Evolutionary conservation across 2,888 invertebrate species (phyloP).

Genomic region (Boloria selene): DNA sequence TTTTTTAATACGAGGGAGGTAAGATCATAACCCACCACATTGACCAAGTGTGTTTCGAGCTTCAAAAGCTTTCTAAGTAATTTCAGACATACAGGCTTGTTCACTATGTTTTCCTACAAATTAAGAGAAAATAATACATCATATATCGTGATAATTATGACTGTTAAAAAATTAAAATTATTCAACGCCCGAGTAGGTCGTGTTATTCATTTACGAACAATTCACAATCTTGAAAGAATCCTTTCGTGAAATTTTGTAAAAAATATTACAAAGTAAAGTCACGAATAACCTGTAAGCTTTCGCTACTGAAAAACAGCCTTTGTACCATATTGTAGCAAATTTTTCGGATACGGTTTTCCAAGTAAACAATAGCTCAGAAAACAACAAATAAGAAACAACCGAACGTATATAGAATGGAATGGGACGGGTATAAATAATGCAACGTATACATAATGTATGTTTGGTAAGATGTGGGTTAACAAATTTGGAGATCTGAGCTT

Average conservation of each 20-base stretch:
- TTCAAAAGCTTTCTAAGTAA: no score
- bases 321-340: slow-evolving; percentile 21
- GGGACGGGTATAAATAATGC: slow-evolving; percentile 46
- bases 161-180: neutral
- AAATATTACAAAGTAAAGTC: neutral
- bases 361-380: slow-evolving; percentile 37
- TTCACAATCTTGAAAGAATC: neutral
- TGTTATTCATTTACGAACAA: neutral
- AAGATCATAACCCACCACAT: no score
- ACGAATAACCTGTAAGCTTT: neutral
- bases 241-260: neutral
- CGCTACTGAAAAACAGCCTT: slow-evolving; percentile 16
- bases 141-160: no score
- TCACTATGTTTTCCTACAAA: no score
- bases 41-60: no score
- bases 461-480: slow-evolving; percentile 39
- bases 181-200: neutral
- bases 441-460: slow-evolving; percentile 56
- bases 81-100: no score
- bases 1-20: no score
- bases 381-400: slow-evolving; percentile 41
- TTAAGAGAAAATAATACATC: no score
- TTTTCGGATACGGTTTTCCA: slow-evolving; percentile 31
- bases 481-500: slow-evolving; percentile 36
- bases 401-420: slow-evolving; percentile 40